Evolutionary conservation across 2,888 invertebrate species (phyloP), one percentile per base, ranked within the genome.

Genomic region (Bombylius major): DNA sequence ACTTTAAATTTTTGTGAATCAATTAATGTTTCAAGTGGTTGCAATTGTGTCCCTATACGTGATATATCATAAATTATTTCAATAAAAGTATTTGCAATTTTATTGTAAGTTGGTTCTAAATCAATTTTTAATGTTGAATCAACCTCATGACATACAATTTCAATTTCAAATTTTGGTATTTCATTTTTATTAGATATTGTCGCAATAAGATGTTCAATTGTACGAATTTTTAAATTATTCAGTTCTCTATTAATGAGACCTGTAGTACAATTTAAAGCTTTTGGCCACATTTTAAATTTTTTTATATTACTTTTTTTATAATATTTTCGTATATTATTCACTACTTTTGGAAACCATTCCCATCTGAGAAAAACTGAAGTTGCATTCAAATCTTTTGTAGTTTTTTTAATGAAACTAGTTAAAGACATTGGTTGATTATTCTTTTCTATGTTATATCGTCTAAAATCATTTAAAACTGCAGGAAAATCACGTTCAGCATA

Each of bases 201-300:
- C 1, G 79, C 74, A 57, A 83, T 77, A 8, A 88, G 72, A 60
- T 81, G 77, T 48, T 81, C 75, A 50, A 88, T 80, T 8, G 87
- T 86, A 54, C 79, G 75, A 52, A 82, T 79, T 76, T 87, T 83
- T 42, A 84, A 66, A 63, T 82, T 80, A 62, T 83, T 81, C 62
- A 89, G 78, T 69, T 84, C 81, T 64, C 79, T 77, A 46, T 77
- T 75, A 56, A 82, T 75, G 3, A 82, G 67, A 34, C 73, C 75
- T 58, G 75, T 76, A 3, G 76, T 67, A 47, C 75, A 77, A 9
- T 63, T 62, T 62, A 76, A 71, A 11, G 75, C 66, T 23, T 67
- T 67, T 9, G 65, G 63, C 67, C 73, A 70, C 12, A 63, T n/a
- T 12, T 59, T 59, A 5, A 61, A 31, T 12, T 66, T 65, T 56